phyloP scores from a whole-genome alignment of 2,888 invertebrate species.

The Erpobdella octoculata region DNA sequence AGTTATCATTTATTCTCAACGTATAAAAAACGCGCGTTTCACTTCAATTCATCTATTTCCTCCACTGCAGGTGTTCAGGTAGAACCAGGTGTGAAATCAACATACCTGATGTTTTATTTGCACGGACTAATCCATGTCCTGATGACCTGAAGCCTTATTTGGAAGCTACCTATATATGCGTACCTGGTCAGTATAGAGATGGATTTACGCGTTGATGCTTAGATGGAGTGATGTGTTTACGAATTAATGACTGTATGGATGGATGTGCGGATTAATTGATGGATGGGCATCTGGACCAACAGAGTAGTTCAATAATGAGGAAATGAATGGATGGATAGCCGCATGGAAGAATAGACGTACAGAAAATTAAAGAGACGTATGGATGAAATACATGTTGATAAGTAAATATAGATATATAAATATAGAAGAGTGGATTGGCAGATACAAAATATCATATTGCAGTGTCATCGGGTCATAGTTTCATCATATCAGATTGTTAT shows the following conservation, averaged over 20 bases:
- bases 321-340: not conserved
- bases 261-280: not conserved
- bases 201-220: not conserved
- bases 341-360: not conserved
- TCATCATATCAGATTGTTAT: too few species aligned
- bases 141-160: slow-evolving; percentile 36
- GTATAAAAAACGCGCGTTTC: too few species aligned
- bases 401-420: too few species aligned
- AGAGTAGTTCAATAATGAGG: too few species aligned
- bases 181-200: slow-evolving; percentile 26
- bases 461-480: too few species aligned
- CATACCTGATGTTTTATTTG: slow-evolving; percentile 35
- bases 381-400: too few species aligned
- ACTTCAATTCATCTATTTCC: too few species aligned
- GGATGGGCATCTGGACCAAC: too few species aligned
- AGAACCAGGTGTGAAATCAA: slow-evolving; percentile 30
- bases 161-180: slow-evolving; percentile 33
- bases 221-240: not conserved
- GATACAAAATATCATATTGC: too few species aligned
- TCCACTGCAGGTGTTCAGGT: slow-evolving; percentile 30
- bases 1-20: too few species aligned
- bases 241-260: not conserved
- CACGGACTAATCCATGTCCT: slow-evolving; percentile 33
- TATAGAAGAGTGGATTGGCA: too few species aligned
- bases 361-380: too few species aligned